Percentiles rank a stretch among this genome's conserved stretches.
phyloP scores from a whole-genome alignment of 2,113 vertebrate genomes.

The Calidris pygmaea region DNA sequence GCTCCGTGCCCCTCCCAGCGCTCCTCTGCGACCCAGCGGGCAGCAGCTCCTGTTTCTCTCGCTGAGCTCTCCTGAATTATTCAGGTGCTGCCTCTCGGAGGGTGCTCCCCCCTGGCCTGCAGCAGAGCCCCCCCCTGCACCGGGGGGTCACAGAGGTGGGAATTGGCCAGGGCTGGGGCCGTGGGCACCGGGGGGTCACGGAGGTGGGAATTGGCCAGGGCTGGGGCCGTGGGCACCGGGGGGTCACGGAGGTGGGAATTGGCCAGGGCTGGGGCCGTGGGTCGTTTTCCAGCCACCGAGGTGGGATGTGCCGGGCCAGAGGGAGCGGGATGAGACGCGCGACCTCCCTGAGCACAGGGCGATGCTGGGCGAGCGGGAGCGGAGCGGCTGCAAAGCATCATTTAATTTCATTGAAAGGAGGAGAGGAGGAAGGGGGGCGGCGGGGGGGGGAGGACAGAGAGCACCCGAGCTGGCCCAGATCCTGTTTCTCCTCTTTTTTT shows the following conservation, averaged over 20 bases:
- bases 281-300: fast-evolving
- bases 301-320: fast-evolving
- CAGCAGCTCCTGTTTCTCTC: not conserved
- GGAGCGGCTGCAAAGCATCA: not conserved
- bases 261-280: fast-evolving
- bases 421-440: not conserved
- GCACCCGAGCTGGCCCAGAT: not conserved
- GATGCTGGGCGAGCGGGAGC: not conserved
- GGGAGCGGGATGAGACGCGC: fast-evolving
- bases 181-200: too few relatives aligned
- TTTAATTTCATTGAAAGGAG: not conserved
- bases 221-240: too few relatives aligned
- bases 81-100: not conserved
- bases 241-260: not conserved
- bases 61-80: not conserved
- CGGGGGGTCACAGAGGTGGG: too few relatives aligned
- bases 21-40: not conserved
- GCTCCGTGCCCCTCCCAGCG: not conserved
- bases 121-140: not conserved
- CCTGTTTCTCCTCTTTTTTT: not conserved
- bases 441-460: not conserved
- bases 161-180: too few relatives aligned
- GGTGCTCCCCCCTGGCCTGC: not conserved
- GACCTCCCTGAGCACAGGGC: not conserved
- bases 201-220: too few relatives aligned